Evolutionary conservation across 2,888 invertebrate species (phyloP).

Genomic region (Octonoba sinensis): DNA sequence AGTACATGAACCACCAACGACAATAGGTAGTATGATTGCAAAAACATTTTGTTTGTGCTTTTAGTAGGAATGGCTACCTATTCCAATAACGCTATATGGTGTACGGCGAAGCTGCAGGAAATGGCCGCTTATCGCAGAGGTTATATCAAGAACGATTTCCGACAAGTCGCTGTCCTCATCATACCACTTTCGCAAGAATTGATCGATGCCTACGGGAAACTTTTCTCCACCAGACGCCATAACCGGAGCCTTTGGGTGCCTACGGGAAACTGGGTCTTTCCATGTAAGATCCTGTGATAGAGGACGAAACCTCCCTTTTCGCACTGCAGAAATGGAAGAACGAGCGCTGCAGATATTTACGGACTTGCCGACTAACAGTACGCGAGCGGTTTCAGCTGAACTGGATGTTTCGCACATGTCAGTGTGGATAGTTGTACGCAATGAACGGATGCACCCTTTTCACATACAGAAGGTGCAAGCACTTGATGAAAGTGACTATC

Average conservation of each 20-base stretch:
- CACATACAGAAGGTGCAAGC: conserved; percentile 2
- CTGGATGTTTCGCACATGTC: conserved; percentile 5
- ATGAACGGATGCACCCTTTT: conserved; percentile 3
- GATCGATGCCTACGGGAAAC: neutral
- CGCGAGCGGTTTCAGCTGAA: conserved; percentile 7
- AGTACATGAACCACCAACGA: conserved; percentile 5
- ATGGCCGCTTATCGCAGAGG: conserved; percentile 18
- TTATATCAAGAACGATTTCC: conserved; percentile 9
- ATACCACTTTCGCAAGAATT: conserved; percentile 11
- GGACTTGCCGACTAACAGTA: conserved; percentile 9
- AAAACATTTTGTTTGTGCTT: conserved; percentile 10
- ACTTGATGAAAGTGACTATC: conserved; percentile 8
- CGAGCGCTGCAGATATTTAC: conserved; percentile 11
- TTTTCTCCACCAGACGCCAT: neutral
- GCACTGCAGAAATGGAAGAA: conserved; percentile 2
- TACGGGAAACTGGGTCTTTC: neutral
- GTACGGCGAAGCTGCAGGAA: conserved; percentile 11
- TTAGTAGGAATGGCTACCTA: conserved; percentile 12
- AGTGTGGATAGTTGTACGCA: conserved; percentile 3
- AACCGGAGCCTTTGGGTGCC: neutral
- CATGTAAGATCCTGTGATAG: neutral
- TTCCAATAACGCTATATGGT: conserved; percentile 3
- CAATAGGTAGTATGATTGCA: conserved; percentile 4
- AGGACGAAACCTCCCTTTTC: conserved; percentile 7
- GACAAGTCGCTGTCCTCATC: neutral